These are phyloP conservation scores for Eupithecia vulgata DNA, from an alignment of 2,888 invertebrate genomes.

Conservation along the genomic window DNA sequence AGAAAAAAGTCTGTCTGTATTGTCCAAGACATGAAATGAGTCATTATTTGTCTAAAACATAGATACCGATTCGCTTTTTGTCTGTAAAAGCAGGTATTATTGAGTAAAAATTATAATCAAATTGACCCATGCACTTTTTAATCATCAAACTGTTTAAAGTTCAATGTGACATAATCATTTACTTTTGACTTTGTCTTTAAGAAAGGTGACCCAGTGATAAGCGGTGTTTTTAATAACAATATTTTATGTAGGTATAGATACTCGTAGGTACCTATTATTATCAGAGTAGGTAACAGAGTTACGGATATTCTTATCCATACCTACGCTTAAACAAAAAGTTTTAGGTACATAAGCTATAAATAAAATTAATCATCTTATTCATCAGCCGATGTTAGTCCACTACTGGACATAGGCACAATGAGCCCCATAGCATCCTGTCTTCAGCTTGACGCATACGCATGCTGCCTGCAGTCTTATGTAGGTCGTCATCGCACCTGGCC, in stretches of 20 bases:
- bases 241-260: background rate
- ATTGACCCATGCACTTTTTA: background rate
- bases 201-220: constrained; percentile 9
- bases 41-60: background rate
- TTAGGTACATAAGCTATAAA: too few relatives aligned
- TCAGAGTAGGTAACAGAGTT: background rate
- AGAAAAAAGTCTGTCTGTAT: background rate
- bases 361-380: too few relatives aligned
- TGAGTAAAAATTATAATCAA: background rate
- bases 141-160: background rate
- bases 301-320: background rate
- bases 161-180: background rate
- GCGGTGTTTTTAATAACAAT: background rate
- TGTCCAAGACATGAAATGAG: background rate
- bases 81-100: background rate
- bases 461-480: too few relatives aligned
- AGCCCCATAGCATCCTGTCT: too few relatives aligned
- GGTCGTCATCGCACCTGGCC: too few relatives aligned
- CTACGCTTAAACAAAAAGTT: background rate
- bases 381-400: too few relatives aligned
- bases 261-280: background rate
- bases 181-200: background rate
- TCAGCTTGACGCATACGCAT: too few relatives aligned
- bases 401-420: too few relatives aligned
- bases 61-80: background rate